A percentile compares a stretch with the other conserved stretches of the same genome.
These are phyloP conservation scores for Sebastes kiyomatsui DNA, from an alignment of 2,797 vertebrate species.

Conservation along the genomic window DNA sequence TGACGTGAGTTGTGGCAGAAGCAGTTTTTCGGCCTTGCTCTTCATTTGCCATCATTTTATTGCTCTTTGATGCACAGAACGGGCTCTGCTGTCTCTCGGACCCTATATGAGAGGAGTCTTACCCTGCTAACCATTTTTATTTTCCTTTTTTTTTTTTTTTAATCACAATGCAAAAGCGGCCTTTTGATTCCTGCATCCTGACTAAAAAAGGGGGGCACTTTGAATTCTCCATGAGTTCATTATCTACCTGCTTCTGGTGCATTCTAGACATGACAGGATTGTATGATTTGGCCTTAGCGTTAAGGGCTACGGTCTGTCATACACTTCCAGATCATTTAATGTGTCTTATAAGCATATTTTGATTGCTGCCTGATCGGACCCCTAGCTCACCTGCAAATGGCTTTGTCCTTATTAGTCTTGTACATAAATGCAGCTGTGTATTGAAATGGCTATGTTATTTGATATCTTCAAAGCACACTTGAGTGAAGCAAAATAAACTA, in stretches of 20 bases:
- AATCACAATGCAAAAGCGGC: conserved; percentile 72
- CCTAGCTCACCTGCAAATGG: conserved; percentile 64
- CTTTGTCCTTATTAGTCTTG: conserved; percentile 73
- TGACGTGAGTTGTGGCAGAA: conserved; percentile 31
- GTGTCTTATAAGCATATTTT: conserved; percentile 66
- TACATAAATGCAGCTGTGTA: conserved; percentile 74
- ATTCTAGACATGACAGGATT: conserved; percentile 52
- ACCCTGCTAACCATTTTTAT: conserved; percentile 45
- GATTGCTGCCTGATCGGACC: conserved; percentile 65
- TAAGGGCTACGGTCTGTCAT: conserved; percentile 48
- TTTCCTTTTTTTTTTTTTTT: conserved; percentile 24
- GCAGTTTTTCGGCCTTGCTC: conserved; percentile 13
- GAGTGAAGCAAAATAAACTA: conserved; percentile 75
- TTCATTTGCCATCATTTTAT: conserved; percentile 23
- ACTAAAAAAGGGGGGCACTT: conserved; percentile 73
- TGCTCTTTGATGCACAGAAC: conserved; percentile 37
- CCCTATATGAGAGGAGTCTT: conserved; percentile 37
- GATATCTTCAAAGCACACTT: conserved; percentile 75
- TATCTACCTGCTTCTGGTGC: conserved; percentile 70
- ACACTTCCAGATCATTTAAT: conserved; percentile 59
- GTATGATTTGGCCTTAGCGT: conserved; percentile 56
- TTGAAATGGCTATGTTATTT: conserved; percentile 74
- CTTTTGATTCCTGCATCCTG: conserved; percentile 80
- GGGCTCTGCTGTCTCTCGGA: conserved; percentile 31
- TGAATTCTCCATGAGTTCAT: conserved; percentile 69